A percentile compares a stretch with the other conserved stretches of the same genome.
Conservation (phyloP, 2,797 vertebrate genomes). For the Falco concolor region DNA sequence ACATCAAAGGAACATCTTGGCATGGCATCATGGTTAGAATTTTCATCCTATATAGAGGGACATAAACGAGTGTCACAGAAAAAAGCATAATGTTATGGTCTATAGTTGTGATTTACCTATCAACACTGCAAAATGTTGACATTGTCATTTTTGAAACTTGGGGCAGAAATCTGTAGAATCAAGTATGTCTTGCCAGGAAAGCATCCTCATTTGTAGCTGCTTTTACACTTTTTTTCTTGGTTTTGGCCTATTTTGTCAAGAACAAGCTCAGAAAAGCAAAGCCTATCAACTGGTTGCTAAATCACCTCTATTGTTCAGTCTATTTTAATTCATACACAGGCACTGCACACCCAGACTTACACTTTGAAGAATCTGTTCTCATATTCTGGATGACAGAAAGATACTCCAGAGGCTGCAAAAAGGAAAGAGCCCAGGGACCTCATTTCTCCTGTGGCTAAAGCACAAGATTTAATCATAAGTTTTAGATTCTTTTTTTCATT, state of each 20-base stretch:
- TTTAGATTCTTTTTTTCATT: slow-evolving; percentile 6
- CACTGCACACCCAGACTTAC: not conserved
- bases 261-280: slow-evolving; percentile 9
- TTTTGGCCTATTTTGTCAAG: slow-evolving; percentile 1
- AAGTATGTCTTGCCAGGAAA: not conserved
- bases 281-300: not conserved
- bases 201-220: not conserved
- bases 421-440: not conserved
- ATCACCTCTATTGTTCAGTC: not conserved
- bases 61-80: not conserved
- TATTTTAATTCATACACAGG: slow-evolving; percentile 24
- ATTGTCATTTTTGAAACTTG: not conserved
- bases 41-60: not conserved
- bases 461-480: not conserved
- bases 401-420: slow-evolving; percentile 6
- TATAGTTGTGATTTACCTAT: not conserved
- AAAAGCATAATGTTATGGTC: not conserved
- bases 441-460: slow-evolving; percentile 1
- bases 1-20: not conserved
- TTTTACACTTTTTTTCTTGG: not conserved
- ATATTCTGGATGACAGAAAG: slow-evolving; percentile 28
- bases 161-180: not conserved
- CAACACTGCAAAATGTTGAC: not conserved
- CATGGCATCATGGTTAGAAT: not conserved
- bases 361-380: slow-evolving; percentile 40